Percentiles rank a stretch among this genome's conserved stretches.
These are phyloP conservation scores for Melanostoma scalare DNA, from an alignment of 2,888 invertebrate species.

Conservation along the genomic window DNA sequence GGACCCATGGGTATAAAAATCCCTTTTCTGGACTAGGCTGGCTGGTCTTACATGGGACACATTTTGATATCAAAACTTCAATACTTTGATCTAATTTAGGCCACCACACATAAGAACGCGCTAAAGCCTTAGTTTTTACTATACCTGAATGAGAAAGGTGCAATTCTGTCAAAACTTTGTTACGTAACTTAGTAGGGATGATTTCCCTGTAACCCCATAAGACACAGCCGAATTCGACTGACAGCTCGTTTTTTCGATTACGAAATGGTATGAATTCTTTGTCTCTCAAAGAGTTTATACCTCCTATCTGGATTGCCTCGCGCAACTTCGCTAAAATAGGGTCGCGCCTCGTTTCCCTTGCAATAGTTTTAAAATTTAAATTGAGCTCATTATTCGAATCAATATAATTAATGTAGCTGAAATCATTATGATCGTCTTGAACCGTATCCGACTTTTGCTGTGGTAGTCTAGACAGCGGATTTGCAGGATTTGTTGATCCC, in stretches of 20 bases:
- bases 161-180: not conserved
- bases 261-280: no score
- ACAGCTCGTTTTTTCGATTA: no score
- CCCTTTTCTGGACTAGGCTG: no score
- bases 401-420: constrained; percentile 35
- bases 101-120: constrained; percentile 36
- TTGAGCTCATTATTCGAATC: constrained; percentile 28
- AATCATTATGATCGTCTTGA: constrained; percentile 14
- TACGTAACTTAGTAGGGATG: no score
- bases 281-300: no score
- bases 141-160: constrained; percentile 13
- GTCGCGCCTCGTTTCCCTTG: constrained; percentile 38
- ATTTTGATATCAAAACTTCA: no score
- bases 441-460: not conserved
- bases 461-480: constrained; percentile 1
- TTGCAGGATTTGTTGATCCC: not conserved
- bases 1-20: no score
- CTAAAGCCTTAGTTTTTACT: constrained; percentile 20
- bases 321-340: constrained; percentile 25
- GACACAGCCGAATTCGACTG: no score
- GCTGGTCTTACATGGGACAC: no score
- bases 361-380: constrained; percentile 49
- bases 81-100: constrained; percentile 25
- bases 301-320: constrained; percentile 15
- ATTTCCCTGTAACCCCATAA: no score